Conservation (phyloP, 2,888 invertebrate species). For the Caenorhabditis becei region DNA sequence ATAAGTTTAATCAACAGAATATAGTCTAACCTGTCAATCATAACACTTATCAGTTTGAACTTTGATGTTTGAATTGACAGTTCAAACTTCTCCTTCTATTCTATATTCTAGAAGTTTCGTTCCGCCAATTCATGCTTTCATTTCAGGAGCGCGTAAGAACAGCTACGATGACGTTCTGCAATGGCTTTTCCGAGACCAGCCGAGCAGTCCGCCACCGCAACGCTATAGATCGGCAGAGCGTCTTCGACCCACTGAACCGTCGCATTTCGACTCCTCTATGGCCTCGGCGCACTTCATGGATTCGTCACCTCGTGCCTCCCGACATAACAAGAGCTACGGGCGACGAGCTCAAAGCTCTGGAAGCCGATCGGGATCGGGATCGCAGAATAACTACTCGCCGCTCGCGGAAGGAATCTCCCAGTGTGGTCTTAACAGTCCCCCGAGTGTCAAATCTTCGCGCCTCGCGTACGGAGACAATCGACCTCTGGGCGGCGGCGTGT, state of each 20-base stretch:
- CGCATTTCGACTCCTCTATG: conserved; percentile 65
- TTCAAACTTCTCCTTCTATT: no score
- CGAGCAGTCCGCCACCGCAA: conserved; percentile 64
- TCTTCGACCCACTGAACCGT: conserved; percentile 25
- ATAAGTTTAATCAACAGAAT: no score
- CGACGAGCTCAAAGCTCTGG: conserved; percentile 50
- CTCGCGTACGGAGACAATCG: conserved; percentile 57
- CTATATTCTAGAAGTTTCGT: no score
- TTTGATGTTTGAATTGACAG: no score
- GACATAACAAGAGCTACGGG: conserved; percentile 26
- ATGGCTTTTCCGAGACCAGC: conserved; percentile 79
- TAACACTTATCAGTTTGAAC: no score
- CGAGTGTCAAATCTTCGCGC: conserved; percentile 55
- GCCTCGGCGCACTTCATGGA: conserved; percentile 66
- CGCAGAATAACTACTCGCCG: conserved; percentile 50
- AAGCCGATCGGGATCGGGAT: conserved; percentile 20
- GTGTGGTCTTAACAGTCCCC: conserved; percentile 62
- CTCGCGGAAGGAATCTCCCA: conserved; percentile 60
- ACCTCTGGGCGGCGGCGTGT: conserved; percentile 63
- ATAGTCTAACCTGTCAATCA: no score
- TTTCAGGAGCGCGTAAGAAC: conserved; percentile 71
- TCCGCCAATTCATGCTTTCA: not conserved
- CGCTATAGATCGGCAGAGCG: conserved; percentile 55
- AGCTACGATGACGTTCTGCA: conserved; percentile 78
- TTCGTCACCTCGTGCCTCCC: conserved; percentile 60